Evolutionary conservation across 1,140 invertebrate genomes (phyloP).

Genomic region (Leptinotarsa lineolata): DNA sequence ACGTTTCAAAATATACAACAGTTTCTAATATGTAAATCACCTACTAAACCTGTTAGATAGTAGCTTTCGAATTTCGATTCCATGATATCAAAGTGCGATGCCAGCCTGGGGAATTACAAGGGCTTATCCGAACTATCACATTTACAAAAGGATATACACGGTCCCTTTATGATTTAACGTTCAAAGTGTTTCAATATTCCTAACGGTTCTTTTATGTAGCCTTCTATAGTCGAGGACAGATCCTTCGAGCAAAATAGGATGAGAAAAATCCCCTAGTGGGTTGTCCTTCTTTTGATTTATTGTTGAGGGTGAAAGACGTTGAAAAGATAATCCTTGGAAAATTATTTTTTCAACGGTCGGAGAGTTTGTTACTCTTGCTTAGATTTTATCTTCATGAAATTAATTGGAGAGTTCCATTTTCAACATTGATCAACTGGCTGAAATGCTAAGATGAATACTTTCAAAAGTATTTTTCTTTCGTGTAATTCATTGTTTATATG

Average conservation of each 20-base stretch:
- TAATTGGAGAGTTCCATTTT: too few relatives aligned
- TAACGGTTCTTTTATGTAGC: background rate
- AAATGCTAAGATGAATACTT: too few relatives aligned
- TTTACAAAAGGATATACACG: constrained; percentile 7
- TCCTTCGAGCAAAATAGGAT: background rate
- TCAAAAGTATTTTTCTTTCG: too few relatives aligned
- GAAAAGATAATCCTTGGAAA: constrained; percentile 3
- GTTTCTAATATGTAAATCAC: background rate
- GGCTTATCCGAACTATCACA: constrained; percentile 2
- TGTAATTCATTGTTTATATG: too few relatives aligned
- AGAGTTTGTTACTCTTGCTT: too few relatives aligned
- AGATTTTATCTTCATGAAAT: too few relatives aligned
- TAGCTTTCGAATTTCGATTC: background rate
- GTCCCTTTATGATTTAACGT: constrained; percentile 20
- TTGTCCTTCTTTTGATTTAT: background rate
- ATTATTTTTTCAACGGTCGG: background rate
- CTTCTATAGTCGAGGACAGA: background rate
- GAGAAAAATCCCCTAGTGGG: background rate
- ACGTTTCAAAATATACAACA: too few relatives aligned
- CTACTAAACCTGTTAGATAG: background rate
- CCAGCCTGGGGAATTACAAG: background rate
- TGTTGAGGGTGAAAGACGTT: constrained; percentile 8
- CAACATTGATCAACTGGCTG: too few relatives aligned
- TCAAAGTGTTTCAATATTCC: constrained; percentile 16
- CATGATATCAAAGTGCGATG: background rate